Percentiles rank a stretch among this genome's conserved stretches.
Evolutionary conservation across 2,113 vertebrate genomes (phyloP).

Genomic region (Labrus mixtus): DNA sequence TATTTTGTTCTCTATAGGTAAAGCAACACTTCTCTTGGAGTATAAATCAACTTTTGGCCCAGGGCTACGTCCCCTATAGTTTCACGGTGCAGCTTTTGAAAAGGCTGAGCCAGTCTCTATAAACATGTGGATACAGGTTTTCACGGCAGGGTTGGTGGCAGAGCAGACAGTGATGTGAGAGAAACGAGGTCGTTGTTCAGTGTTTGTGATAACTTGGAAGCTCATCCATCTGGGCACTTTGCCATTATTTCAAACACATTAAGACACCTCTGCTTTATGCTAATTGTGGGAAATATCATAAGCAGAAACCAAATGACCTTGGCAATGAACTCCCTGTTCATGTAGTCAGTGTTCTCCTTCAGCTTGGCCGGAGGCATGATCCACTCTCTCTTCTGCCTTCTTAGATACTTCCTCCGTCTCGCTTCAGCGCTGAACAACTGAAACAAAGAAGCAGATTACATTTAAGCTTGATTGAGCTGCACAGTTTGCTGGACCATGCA

Average conservation of each 20-base stretch:
- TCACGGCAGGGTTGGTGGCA: neutral
- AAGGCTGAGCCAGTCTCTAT: neutral
- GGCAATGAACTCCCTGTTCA: conserved; percentile 55
- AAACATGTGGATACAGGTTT: conserved; percentile 1
- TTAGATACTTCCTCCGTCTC: conserved; percentile 8
- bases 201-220: neutral
- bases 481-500: neutral
- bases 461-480: neutral
- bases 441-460: conserved; percentile 1
- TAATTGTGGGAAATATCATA: neutral
- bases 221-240: neutral
- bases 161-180: neutral
- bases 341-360: conserved; percentile 75
- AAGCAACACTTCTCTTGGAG: neutral
- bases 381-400: conserved; percentile 79
- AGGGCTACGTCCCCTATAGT: neutral
- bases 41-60: neutral
- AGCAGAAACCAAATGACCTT: conserved; percentile 64
- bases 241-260: neutral
- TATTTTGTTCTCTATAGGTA: neutral
- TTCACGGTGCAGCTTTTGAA: neutral
- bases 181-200: neutral
- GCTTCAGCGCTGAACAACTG: conserved; percentile 51
- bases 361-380: conserved; percentile 77
- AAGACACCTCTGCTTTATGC: neutral